A percentile compares a stretch with the other conserved stretches of the same genome.
Conservation (phyloP, 2,888 invertebrate genomes). For the Celastrina argiolus region DNA sequence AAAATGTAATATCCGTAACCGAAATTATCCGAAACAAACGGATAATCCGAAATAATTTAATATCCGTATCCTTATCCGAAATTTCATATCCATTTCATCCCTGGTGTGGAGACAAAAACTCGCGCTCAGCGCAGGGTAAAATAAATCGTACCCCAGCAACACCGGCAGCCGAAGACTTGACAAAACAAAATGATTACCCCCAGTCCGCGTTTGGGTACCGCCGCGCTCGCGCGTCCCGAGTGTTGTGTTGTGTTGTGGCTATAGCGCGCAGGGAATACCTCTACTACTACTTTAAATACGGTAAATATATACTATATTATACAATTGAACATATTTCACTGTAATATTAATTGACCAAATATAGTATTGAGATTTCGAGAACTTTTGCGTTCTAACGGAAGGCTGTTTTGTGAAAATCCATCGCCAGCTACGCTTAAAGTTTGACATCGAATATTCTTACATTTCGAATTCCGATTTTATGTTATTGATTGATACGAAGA, state of each 20-base stretch:
- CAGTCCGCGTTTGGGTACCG: conserved; percentile 40
- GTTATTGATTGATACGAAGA: background rate
- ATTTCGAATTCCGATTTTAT: background rate
- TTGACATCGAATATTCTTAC: background rate
- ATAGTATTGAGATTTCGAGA: conserved; percentile 11
- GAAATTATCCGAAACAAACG: too few species aligned
- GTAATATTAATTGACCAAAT: background rate
- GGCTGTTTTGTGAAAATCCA: conserved; percentile 8
- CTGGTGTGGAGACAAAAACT: too few species aligned
- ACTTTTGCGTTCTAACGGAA: conserved; percentile 12
- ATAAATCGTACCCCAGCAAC: conserved; percentile 29
- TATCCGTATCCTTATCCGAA: too few species aligned
- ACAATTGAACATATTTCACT: background rate
- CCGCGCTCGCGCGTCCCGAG: conserved; percentile 20
- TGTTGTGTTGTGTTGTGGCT: conserved; percentile 30
- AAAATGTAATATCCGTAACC: too few species aligned
- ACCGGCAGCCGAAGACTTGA: conserved; percentile 35
- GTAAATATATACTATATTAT: conserved; percentile 17
- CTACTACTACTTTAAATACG: conserved; percentile 22
- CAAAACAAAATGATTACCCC: conserved; percentile 41
- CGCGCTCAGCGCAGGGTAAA: too few species aligned
- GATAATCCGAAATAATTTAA: too few species aligned
- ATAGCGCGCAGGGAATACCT: conserved; percentile 24
- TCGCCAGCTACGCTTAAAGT: conserved; percentile 3
- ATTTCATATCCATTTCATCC: too few species aligned